Conservation (phyloP, 2,113 vertebrate species). For the Chaenocephalus aceratus region DNA sequence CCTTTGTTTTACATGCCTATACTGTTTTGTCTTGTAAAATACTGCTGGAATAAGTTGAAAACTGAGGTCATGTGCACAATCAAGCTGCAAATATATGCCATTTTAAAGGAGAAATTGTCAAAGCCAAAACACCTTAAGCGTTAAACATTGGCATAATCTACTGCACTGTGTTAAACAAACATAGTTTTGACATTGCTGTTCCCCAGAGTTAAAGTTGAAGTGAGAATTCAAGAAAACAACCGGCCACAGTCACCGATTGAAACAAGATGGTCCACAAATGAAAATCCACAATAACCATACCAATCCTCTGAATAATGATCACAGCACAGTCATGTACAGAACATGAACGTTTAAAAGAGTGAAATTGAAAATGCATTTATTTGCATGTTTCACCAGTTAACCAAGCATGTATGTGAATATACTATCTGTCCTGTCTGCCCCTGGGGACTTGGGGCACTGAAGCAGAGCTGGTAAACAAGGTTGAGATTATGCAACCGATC, state of each 20-base stretch:
- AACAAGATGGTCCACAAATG: conserved; percentile 19
- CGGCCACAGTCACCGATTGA: neutral
- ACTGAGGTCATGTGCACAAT: neutral
- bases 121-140: neutral
- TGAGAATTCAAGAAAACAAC: neutral
- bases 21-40: neutral
- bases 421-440: neutral
- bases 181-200: neutral
- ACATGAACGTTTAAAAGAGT: neutral
- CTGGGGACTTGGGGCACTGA: neutral
- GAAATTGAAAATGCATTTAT: conserved; percentile 3
- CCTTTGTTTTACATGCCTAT: neutral
- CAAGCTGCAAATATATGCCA: conserved; percentile 4
- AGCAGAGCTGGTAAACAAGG: conserved; percentile 42
- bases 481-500: conserved; percentile 21
- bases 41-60: neutral
- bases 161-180: neutral
- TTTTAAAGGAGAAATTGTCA: neutral
- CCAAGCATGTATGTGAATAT: neutral
- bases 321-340: neutral
- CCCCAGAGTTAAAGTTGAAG: neutral
- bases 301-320: neutral
- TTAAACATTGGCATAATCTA: neutral
- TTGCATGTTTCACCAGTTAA: neutral
- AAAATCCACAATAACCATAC: conserved; percentile 1